Conservation (phyloP, 2,888 invertebrate genomes). For the Lycaena phlaeas region DNA sequence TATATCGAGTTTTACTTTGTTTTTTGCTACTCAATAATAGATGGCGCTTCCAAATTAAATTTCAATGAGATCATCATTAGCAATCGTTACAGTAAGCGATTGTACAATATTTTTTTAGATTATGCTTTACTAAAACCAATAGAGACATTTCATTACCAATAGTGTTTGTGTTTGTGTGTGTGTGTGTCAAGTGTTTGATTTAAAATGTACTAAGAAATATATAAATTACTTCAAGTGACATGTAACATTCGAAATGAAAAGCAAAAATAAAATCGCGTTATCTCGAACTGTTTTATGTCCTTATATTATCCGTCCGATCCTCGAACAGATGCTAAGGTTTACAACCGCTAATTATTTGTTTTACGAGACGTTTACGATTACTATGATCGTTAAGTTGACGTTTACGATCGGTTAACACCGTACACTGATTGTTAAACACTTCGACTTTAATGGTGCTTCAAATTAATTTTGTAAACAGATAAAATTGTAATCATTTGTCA, state of each 20-base stretch:
- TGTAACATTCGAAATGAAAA: no score
- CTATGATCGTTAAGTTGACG: conserved; percentile 59
- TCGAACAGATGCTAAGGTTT: conserved; percentile 29
- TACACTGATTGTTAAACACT: conserved; percentile 42
- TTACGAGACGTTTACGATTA: conserved; percentile 65
- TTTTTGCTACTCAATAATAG: conserved; percentile 37
- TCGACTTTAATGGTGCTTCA: conserved; percentile 38
- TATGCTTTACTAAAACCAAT: no score
- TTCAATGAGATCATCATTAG: no score
- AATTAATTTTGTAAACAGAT: conserved; percentile 48
- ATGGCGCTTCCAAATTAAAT: no score
- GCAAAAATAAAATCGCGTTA: no score
- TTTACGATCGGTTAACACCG: conserved; percentile 64
- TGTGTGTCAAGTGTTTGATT: no score
- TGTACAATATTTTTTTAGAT: no score
- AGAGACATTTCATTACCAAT: no score
- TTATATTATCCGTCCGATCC: conserved; percentile 9
- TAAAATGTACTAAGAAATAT: no score
- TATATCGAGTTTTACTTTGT: conserved; percentile 17
- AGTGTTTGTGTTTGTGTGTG: no score
- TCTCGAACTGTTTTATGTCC: conserved; percentile 4
- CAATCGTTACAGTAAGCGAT: no score
- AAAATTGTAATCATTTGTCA: conserved; percentile 15
- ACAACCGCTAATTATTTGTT: conserved; percentile 60
- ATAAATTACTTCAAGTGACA: no score